These are phyloP conservation scores for Diaprepes abbreviatus DNA, from an alignment of 2,888 invertebrate genomes.

Conservation along the genomic window DNA sequence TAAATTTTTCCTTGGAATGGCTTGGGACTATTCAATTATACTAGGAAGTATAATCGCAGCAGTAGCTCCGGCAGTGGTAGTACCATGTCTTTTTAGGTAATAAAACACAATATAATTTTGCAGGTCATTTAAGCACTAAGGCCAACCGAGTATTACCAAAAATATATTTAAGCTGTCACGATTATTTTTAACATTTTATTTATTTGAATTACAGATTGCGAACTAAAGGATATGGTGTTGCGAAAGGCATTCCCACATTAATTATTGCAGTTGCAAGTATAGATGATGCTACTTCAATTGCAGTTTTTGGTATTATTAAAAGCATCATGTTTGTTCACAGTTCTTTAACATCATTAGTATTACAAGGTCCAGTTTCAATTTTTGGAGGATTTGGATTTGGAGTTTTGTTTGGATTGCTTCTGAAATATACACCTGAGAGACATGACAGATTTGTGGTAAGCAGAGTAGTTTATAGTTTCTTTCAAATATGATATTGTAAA, in stretches of 20 bases:
- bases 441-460: slow-evolving; percentile 83
- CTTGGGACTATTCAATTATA: slow-evolving; percentile 88
- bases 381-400: slow-evolving; percentile 81
- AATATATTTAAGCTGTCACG: no score
- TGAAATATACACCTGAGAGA: slow-evolving; percentile 87
- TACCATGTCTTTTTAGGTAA: slow-evolving; percentile 84
- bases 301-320: slow-evolving; percentile 89
- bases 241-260: slow-evolving; percentile 95
- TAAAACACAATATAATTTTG: no score
- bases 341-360: slow-evolving; percentile 77
- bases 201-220: slow-evolving; percentile 73
- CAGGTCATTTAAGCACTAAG: no score
- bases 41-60: slow-evolving; percentile 90
- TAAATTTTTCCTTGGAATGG: slow-evolving; percentile 82
- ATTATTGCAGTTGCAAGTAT: slow-evolving; percentile 95
- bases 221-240: slow-evolving; percentile 89
- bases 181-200: no score
- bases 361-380: slow-evolving; percentile 85
- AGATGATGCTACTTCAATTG: slow-evolving; percentile 95
- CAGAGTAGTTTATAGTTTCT: no score
- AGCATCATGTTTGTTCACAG: slow-evolving; percentile 88
- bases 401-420: slow-evolving; percentile 81
- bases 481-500: no score
- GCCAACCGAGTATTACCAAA: no score
- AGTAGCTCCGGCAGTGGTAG: slow-evolving; percentile 96